A percentile compares a stretch with the other conserved stretches of the same genome.
phyloP scores from a whole-genome alignment of 1,140 invertebrate species.

The Zaprionus taronus region DNA sequence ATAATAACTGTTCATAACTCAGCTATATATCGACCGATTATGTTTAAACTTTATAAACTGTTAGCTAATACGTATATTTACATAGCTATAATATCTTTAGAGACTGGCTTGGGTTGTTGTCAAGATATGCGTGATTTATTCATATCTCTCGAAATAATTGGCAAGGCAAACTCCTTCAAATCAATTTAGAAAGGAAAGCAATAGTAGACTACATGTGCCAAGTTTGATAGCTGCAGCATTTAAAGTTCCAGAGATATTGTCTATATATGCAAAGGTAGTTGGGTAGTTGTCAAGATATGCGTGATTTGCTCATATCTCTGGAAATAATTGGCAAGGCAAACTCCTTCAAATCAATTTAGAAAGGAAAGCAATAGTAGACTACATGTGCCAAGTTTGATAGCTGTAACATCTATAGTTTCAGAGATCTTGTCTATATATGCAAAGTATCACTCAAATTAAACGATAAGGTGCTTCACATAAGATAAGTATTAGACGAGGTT shows the following conservation, averaged over 20 bases:
- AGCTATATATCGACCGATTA: neutral
- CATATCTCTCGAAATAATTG: neutral
- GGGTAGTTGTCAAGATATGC: neutral
- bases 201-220: neutral
- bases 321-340: rapidly evolving
- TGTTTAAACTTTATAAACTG: neutral
- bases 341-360: neutral
- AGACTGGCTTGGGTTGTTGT: neutral
- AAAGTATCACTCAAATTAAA: too few species aligned
- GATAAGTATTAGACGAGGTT: too few species aligned
- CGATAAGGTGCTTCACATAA: too few species aligned
- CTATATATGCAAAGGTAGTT: too few species aligned
- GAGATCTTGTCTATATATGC: neutral
- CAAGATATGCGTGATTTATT: neutral
- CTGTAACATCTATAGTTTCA: neutral
- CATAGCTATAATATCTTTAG: neutral
- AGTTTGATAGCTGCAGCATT: neutral
- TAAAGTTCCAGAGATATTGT: neutral
- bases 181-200: neutral
- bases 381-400: neutral
- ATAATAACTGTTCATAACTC: neutral
- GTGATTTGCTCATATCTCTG: neutral
- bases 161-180: rapidly evolving
- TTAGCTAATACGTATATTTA: neutral
- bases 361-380: neutral